Base-by-base conservation (phyloP, 2,888 invertebrate species). In the Thera britannica region DNA sequence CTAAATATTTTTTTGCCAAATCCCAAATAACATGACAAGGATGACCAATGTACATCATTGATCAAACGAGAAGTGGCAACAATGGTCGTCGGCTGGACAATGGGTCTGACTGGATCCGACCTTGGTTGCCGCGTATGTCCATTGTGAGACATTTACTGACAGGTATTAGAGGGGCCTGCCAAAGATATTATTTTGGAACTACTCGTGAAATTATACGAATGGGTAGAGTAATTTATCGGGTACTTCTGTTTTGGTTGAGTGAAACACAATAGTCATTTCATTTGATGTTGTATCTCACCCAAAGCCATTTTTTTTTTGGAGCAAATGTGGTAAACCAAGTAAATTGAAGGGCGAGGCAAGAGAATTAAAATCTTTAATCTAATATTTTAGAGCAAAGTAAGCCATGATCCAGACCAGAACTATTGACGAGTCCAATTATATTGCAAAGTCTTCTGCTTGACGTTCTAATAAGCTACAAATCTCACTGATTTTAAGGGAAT, bases 11-110 rank as follows among this genome's bases (percentile, higher is more conserved):
- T 59, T 62, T 41, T n/a, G 12, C 55, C 4, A 54, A 58, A 55
- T 36, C 58, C 46, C 63, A 49, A 46, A 55, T 11, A 62, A 23
- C 23, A 23, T 67, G 70, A 67, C 70, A 68, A 65, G 66, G 60
- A 66, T 63, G 57, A 41, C 48, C 63, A 52, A 52, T 52, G 52
- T 34, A 52, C 23, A 52, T 52, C 52, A 66, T 66, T 70, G 57
- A 67, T 57, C 52, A 36, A 56, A 23, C 52, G 58, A 69, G 68
- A 64, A 54, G 62, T 38, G 51, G 49, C 48, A 60, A 70, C 70
- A 70, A 70, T 70, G 57, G 46, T 54, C 12, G 60, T 55, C 41
- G 62, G 55, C 36, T 46, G 59, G 51, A 70, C 70, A 67, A 70
- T 63, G 70, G 52, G 44, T 35, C 38, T 63, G 59, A 51, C 65